Evolutionary conservation across 2,113 vertebrate species (phyloP).

Genomic region (Thunnus maccoyii): DNA sequence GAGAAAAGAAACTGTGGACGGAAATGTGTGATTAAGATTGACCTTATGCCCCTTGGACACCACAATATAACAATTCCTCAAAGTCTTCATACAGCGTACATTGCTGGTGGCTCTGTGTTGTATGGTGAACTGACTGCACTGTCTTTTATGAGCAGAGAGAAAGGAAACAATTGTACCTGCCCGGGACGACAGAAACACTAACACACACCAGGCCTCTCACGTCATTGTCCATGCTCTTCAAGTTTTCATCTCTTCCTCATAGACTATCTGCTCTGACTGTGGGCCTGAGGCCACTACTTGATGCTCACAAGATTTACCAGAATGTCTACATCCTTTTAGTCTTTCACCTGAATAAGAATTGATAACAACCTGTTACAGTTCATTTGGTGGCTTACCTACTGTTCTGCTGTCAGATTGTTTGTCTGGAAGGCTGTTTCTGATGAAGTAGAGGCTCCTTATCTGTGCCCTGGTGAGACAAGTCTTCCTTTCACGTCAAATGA

Average conservation of each 20-base stretch:
- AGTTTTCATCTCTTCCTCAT: constrained; percentile 9
- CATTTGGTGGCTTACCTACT: constrained; percentile 49
- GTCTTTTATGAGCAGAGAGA: too few species aligned
- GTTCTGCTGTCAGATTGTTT: neutral
- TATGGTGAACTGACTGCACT: too few species aligned
- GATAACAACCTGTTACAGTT: neutral
- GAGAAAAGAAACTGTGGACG: too few species aligned
- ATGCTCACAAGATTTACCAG: constrained; percentile 14
- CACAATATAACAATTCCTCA: too few species aligned
- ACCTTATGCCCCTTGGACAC: too few species aligned
- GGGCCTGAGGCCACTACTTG: neutral
- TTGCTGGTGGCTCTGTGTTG: too few species aligned
- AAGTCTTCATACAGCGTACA: too few species aligned
- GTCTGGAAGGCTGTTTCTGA: constrained; percentile 7
- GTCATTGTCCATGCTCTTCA: neutral
- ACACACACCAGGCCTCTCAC: constrained; percentile 33
- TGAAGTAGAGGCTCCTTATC: constrained; percentile 14
- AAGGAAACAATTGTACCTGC: constrained; percentile 18
- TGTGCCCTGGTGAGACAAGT: neutral
- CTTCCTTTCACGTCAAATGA: constrained; percentile 21
- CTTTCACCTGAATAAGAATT: neutral
- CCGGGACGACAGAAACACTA: constrained; percentile 5
- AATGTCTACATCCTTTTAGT: constrained; percentile 16
- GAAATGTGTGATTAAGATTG: too few species aligned
- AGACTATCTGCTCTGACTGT: neutral